Evolutionary conservation across 2,888 invertebrate species (phyloP), one percentile per base, ranked within the genome.

Genomic region (Volucella inanis): DNA sequence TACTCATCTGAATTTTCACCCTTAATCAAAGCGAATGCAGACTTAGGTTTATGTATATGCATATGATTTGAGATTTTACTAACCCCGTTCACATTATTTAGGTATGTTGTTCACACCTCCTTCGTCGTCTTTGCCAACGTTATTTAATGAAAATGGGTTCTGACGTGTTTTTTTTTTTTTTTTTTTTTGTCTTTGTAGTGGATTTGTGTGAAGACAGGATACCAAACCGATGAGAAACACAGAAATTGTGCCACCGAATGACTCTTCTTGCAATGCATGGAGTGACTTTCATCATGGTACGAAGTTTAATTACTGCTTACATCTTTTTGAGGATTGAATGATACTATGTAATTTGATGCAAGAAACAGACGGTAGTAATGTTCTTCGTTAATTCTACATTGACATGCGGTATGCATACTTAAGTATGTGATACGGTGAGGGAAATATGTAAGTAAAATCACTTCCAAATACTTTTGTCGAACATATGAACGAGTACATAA

Each of bases 1-100:
- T 57, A n/a, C 68, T 57, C 39, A 68, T 68, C 45, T 57, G 68
- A 15, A 22, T n/a, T 12, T 22, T 65, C 18, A 18, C 41, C 50
- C 57, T 57, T 57, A 10, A 65, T 31, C 41, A 59, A 31, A 67
- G 67, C 43, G 50, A 65, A 50, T 76, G 71, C 64, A 71, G 49
- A 31, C 31, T 31, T 31, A 6, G 6, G 1, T 4, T 2, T 22
- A 3, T 22, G 52, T 64, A 50, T 67, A 65, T 75, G 71, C 71
- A 61, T 61, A 59, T 43, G 71, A 31, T 61, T 22, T 31, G 11
- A 45, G 57, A 72, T 52, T 31, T 54, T 62, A 43, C 11, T 67
- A 64, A 41, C n/a, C 14, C 49, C 47, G 31, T n/a, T 14, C 43
- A 39, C 14, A 12, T 31, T 31, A 31, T 12, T 18, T 67, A 54